Base-by-base conservation (phyloP, 2,888 invertebrate species). In the Xylophagus ater region DNA sequence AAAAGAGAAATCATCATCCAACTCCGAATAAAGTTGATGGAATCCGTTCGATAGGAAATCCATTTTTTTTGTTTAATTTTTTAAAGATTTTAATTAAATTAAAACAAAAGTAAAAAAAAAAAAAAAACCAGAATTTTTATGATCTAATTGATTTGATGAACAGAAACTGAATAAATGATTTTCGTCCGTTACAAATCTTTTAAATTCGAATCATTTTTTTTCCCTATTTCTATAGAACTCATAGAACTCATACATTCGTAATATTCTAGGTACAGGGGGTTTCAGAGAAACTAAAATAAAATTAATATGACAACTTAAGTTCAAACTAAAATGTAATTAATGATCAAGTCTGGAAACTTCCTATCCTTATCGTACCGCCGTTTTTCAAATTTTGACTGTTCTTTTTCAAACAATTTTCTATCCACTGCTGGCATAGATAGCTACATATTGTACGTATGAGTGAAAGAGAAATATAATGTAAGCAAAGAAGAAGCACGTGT, bases 41-140 rank as follows among this genome's bases (percentile, higher is more conserved):
- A 64, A 62, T 34, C 59, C 65, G 42, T 60, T 65, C 36, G 62
- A 57, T 51, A 64, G 57, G 53, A 64, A 64, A 40, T 64, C 65
- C 62, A 64, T 62, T 36, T 26, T 8, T n/a, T 25, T 29, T 12
- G 10, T 24, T n/a, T 10, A 34, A 26, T n/a, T 24, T 24, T 31
- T 25, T 13, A 4, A 18, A n/a, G 24, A 21, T 21, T 28, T 28
- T 24, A 24, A 8, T 10, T 2, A 24, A 24, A 4, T 24, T 24
- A 5, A 10, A 24, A 8, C 10, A 5, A 24, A 4, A 10, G 10
- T 10, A 4, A 4, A 10, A 8, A 24, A 10, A 24, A 4, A 6
- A 10, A 24, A 4, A 10, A 24, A 10, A 10, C n/a, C 24, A 24
- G n/a, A 7, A 24, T 24, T 10, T 24, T 18, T 35, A 26, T 15